Evolutionary conservation across 2,113 vertebrate genomes (phyloP), one percentile per base, ranked within the genome.

Genomic region (Anolis carolinensis): DNA sequence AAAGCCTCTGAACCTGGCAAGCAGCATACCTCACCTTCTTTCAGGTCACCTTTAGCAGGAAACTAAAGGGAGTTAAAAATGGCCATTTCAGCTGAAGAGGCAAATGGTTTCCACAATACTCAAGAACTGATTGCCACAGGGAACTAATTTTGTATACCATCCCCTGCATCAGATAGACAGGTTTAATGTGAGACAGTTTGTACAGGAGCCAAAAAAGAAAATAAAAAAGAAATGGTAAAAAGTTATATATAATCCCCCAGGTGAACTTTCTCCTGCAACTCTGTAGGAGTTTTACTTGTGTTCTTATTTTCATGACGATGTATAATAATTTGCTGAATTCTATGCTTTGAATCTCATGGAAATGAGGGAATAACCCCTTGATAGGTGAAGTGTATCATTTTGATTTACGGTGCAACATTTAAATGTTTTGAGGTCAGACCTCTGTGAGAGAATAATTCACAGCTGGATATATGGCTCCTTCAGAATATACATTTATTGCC

Each of bases 351-450:
- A 88, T 89, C 89, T 81, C 84, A 86, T 3, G 9, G 84, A 91
- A 96, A 90, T 14, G 8, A 91, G 86, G 70, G 55, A 81, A 90
- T 88, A 91, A 95, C 94, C 91, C 90, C 27, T 79, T 92, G 90
- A 93, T 91, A 86, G 87, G 16, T 84, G 83, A 91, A 90, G 87
- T 92, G 94, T 90, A 94, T 95, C 89, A 89, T 94, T 93, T 95
- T 95, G 94, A 96, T 95, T 96, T 95, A 92, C 89, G 92, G 87
- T 93, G 94, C 90, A 94, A 94, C 95, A 95, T 94, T 95, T 94
- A 96, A 95, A 96, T 95, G 94, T 93, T 95, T 94, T 94, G 92
- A 95, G 95, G 96, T 97, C 95, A 95, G 94, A 93, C 93, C 93
- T 95, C 93, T 86, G 92, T 36, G 85, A 63, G 89, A 95, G 93